Percentiles rank a stretch among this genome's conserved stretches.
Conservation (phyloP, 2,888 invertebrate genomes). For the Sipha maydis region DNA sequence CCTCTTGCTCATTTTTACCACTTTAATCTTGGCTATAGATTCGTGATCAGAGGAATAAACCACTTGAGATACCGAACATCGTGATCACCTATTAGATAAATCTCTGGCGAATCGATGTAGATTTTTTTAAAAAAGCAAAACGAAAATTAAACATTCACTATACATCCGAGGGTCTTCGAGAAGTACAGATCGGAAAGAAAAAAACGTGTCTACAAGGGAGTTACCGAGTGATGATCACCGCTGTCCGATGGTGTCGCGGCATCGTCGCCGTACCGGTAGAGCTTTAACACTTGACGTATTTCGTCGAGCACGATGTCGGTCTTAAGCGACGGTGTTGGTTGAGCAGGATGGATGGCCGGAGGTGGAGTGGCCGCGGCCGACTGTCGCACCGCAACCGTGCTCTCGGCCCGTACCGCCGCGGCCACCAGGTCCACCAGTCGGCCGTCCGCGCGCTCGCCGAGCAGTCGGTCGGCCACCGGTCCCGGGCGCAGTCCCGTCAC, state of each 20-base stretch:
- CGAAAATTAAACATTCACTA: no score
- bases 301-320: background rate
- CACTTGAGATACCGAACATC: no score
- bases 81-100: no score
- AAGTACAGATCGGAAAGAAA: no score
- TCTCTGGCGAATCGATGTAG: no score
- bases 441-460: conserved; percentile 19
- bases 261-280: conserved; percentile 26
- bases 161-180: no score
- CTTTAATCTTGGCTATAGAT: no score
- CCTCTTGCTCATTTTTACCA: no score
- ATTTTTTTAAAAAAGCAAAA: no score
- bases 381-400: background rate
- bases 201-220: background rate
- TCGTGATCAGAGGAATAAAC: no score
- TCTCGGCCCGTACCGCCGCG: background rate
- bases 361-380: background rate
- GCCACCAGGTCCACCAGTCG: conserved; percentile 7
- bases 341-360: background rate
- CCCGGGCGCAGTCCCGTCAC: conserved; percentile 49
- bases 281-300: conserved; percentile 20
- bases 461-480: conserved; percentile 26
- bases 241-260: background rate
- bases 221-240: background rate
- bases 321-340: background rate